Percentiles rank a stretch among this genome's conserved stretches.
These are phyloP conservation scores for Stichopus chloronotus DNA, from an alignment of 35 echinoderm and acorn worm genomes.

Conservation along the genomic window DNA sequence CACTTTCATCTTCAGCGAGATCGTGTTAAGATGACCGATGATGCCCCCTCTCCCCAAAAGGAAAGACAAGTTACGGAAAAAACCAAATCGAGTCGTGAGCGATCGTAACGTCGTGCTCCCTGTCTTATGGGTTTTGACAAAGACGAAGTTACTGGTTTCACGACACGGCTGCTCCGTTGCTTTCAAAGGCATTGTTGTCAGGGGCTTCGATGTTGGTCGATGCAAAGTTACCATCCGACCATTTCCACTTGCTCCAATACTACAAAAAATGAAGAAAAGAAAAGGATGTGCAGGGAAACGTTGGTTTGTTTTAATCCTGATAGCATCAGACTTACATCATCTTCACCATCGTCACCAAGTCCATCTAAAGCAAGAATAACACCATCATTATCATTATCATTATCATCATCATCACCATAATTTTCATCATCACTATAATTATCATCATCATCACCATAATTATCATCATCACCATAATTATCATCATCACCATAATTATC, in stretches of 20 bases:
- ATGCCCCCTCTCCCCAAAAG: constrained; percentile 13
- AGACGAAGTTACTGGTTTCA: constrained; percentile 51
- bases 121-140: constrained; percentile 60
- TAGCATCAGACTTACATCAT: neutral
- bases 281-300: no score
- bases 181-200: neutral
- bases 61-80: constrained; percentile 39
- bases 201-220: neutral
- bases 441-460: neutral
- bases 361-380: no score
- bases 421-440: neutral
- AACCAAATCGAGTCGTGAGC: constrained; percentile 38
- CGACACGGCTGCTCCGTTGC: neutral
- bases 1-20: neutral
- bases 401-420: neutral
- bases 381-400: neutral
- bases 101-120: constrained; percentile 50
- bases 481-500: neutral
- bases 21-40: constrained; percentile 20
- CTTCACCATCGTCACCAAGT: neutral
- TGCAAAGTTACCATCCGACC: no score
- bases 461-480: neutral
- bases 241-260: no score
- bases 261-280: no score
- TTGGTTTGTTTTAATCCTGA: no score